Percentiles rank a stretch among this genome's conserved stretches.
Evolutionary conservation across 2,113 vertebrate species (phyloP).

Genomic region (Pangasianodon hypophthalmus): DNA sequence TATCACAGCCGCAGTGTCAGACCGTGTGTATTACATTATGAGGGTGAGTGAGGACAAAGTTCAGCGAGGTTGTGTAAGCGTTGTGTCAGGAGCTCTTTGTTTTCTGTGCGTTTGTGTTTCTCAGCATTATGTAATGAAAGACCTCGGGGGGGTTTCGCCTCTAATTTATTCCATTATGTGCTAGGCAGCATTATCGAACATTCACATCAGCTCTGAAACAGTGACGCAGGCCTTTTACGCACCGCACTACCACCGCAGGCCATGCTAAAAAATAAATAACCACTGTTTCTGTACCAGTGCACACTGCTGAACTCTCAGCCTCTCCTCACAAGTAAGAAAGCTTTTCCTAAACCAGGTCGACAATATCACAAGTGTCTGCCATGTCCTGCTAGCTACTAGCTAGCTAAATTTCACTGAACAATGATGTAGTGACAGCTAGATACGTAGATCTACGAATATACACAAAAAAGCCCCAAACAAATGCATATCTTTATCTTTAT

Average conservation of each 20-base stretch:
- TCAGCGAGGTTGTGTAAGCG: conserved; percentile 1
- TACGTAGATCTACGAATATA: not conserved
- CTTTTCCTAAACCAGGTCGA: not conserved
- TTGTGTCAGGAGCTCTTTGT: not conserved
- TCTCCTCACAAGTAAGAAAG: not conserved
- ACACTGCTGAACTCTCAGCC: not conserved
- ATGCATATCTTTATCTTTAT: no score
- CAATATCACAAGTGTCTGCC: not conserved
- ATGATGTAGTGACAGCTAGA: not conserved
- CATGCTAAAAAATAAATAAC: not conserved
- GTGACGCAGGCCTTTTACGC: not conserved
- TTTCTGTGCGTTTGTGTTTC: not conserved
- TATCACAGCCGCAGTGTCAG: not conserved
- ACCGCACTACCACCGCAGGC: not conserved
- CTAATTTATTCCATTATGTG: conserved; percentile 30
- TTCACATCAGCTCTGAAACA: not conserved
- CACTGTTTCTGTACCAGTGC: not conserved
- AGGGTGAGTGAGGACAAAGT: not conserved
- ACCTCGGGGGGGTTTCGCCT: not conserved
- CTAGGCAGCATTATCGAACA: not conserved
- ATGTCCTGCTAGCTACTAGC: not conserved
- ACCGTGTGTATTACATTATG: not conserved
- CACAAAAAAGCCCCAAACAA: no score
- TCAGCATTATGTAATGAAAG: conserved; percentile 13
- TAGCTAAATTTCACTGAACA: not conserved